A percentile compares a stretch with the other conserved stretches of the same genome.
Conservation (phyloP, 2,797 vertebrate species). For the Sternarchorhynchus goeldii region DNA sequence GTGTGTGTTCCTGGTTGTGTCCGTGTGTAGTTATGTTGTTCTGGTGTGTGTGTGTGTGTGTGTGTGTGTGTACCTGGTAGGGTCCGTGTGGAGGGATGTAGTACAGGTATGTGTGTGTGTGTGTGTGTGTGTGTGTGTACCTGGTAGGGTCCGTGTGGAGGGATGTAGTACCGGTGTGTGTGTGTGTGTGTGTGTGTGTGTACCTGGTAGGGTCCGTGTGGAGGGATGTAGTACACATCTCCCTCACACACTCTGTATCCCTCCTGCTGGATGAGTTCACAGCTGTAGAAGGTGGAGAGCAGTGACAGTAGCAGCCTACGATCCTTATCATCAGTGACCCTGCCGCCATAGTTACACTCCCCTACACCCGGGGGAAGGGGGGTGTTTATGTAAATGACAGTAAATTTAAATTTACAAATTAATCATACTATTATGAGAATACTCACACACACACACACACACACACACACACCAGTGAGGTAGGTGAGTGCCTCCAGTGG, state of each 20-base stretch:
- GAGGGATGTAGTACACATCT: conserved; percentile 81
- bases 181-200: conserved; percentile 17
- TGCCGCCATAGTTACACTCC: conserved; percentile 95
- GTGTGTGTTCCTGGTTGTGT: conserved; percentile 32
- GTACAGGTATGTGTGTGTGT: not conserved
- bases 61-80: not conserved
- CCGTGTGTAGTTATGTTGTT: conserved; percentile 50
- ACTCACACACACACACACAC: not conserved
- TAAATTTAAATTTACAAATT: too few relatives aligned
- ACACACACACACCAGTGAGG: conserved; percentile 82
- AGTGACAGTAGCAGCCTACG: conserved; percentile 89
- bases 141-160: conserved; percentile 52
- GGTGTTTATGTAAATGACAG: too few relatives aligned
- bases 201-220: conserved; percentile 85
- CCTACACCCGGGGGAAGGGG: conserved; percentile 67
- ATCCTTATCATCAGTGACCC: conserved; percentile 96
- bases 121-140: conserved; percentile 3
- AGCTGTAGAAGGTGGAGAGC: conserved; percentile 85
- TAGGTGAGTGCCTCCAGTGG: conserved; percentile 90
- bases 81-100: conserved; percentile 53
- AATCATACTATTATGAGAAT: too few relatives aligned
- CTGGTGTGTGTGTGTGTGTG: too few relatives aligned
- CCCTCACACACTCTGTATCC: conserved; percentile 79
- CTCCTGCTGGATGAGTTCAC: conserved; percentile 80
- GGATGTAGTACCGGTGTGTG: not conserved